These are phyloP conservation scores for Motacilla alba DNA, from an alignment of 2,113 vertebrate species.

Conservation along the genomic window DNA sequence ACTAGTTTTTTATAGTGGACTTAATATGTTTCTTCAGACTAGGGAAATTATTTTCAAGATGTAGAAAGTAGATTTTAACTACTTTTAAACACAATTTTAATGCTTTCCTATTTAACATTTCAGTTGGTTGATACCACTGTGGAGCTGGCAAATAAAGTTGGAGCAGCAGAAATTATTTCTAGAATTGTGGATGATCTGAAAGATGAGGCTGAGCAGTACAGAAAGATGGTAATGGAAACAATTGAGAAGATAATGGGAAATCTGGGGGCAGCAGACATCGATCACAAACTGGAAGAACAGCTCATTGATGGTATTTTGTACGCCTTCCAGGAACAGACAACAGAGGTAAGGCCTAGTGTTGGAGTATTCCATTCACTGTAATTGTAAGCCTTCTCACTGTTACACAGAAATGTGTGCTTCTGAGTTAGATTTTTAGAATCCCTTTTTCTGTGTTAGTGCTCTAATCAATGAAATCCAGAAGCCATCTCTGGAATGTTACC, in stretches of 20 bases:
- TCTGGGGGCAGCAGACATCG: conserved; percentile 95
- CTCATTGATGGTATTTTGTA: conserved; percentile 98
- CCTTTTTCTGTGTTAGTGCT: not conserved
- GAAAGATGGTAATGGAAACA: conserved; percentile 99
- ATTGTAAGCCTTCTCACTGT: not conserved
- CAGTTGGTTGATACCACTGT: conserved; percentile 98
- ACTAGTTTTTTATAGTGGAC: rapidly evolving
- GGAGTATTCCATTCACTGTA: not conserved
- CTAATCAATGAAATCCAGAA: not conserved
- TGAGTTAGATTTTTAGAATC: not conserved
- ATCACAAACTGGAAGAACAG: conserved; percentile 98
- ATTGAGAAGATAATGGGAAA: conserved; percentile 99
- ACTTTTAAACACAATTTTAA: not conserved
- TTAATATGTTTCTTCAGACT: not conserved
- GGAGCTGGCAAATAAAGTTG: conserved; percentile 98
- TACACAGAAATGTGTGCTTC: not conserved
- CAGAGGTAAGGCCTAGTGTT: conserved; percentile 79
- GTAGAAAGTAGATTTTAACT: not conserved
- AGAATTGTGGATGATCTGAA: conserved; percentile 98
- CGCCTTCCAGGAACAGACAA: conserved; percentile 98
- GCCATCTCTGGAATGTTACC: not conserved
- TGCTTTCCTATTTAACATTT: not conserved
- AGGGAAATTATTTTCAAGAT: not conserved
- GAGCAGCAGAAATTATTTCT: conserved; percentile 97
- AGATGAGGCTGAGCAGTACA: conserved; percentile 97